Conservation (phyloP, 2,797 vertebrate species). For the Setipinna tenuifilis region DNA sequence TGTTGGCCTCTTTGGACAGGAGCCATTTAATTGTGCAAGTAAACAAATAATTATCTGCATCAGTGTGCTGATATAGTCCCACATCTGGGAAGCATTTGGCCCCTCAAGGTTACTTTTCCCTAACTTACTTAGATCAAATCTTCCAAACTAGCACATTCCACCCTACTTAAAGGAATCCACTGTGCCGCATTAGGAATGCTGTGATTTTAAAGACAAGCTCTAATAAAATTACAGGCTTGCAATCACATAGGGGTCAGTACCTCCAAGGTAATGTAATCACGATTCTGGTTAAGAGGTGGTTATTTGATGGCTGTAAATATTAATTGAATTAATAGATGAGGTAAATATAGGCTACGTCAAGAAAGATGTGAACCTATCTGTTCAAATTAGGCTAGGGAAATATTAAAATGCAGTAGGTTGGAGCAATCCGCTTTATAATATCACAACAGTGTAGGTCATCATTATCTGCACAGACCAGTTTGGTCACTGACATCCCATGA, state of each 20-base stretch:
- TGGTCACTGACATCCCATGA: background rate
- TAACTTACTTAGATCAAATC: constrained; percentile 40
- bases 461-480: background rate
- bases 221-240: background rate
- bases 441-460: background rate
- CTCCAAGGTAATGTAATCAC: background rate
- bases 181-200: constrained; percentile 6
- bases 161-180: constrained; percentile 12
- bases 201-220: constrained; percentile 38
- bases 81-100: constrained; percentile 68
- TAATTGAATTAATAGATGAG: background rate
- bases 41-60: constrained; percentile 84
- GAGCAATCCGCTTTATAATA: background rate
- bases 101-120: constrained; percentile 75
- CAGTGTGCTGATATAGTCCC: constrained; percentile 75
- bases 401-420: background rate
- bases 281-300: background rate
- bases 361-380: background rate
- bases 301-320: background rate
- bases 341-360: background rate
- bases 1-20: constrained; percentile 75
- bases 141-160: constrained; percentile 14
- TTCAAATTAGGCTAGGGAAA: background rate
- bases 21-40: constrained; percentile 76
- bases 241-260: background rate